A percentile compares a stretch with the other conserved stretches of the same genome.
Evolutionary conservation across 2,888 invertebrate genomes (phyloP).

Genomic region (Uropetala carovei): DNA sequence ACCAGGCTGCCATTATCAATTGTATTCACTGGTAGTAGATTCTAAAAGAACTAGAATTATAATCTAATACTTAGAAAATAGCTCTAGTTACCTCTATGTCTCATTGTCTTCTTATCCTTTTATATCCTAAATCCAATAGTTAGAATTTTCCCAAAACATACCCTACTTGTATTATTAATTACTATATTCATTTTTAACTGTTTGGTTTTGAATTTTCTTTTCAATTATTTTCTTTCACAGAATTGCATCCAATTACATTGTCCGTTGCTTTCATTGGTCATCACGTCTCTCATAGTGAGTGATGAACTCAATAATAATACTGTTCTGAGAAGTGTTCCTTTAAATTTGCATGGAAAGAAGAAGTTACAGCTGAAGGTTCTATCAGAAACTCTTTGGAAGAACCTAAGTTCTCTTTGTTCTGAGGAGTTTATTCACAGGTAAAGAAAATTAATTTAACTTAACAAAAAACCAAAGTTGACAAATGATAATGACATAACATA

Average conservation of each 20-base stretch:
- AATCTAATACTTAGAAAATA: no score
- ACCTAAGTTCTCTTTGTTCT: constrained; percentile 77
- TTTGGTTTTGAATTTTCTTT: no score
- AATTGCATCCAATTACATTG: constrained; percentile 67
- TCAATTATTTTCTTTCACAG: constrained; percentile 67
- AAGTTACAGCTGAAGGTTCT: constrained; percentile 76
- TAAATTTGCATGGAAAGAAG: constrained; percentile 77
- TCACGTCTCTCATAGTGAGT: constrained; percentile 66
- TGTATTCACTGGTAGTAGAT: no score
- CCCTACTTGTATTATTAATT: no score
- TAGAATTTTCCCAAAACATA: no score
- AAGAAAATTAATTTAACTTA: neutral
- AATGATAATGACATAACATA: no score
- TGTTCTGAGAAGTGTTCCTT: constrained; percentile 73
- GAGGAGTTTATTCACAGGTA: constrained; percentile 74
- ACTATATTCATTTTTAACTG: no score
- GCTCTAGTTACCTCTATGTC: no score
- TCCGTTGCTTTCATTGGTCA: constrained; percentile 69
- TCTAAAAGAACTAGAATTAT: no score
- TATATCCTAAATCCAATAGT: no score
- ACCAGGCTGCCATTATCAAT: neutral
- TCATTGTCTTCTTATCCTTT: no score
- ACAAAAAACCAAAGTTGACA: no score
- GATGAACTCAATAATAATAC: constrained; percentile 68
- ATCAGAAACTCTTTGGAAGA: constrained; percentile 80